Base-by-base conservation (phyloP, 2,888 invertebrate species). In the Pterostichus niger region DNA sequence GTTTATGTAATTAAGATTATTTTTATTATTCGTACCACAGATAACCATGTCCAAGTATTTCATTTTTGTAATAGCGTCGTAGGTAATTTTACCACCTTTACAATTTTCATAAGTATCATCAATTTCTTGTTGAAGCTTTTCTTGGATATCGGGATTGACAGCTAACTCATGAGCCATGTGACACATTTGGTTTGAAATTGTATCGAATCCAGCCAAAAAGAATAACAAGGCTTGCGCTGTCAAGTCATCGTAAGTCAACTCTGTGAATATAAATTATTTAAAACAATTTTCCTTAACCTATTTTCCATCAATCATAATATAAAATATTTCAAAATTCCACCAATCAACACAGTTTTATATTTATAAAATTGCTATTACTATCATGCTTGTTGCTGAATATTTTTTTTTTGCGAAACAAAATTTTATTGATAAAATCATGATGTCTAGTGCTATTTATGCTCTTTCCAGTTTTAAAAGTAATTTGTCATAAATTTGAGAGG, bases 131-230 rank as follows among this genome's bases (percentile, higher is more conserved):
- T 85, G 86, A 83, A 92, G 85, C 84, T 87, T 90, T 0, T 90
- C 89, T 83, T 92, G 91, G 0, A 91, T 85, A 0, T 90, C 88
- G 0, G 88, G 87, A 84, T 92, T 89, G 0, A 91, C 13, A 2
- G 91, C 90, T 52, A 92, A 84, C 84, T 91, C 91, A 78, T 91
- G 90, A 5, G 90, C 86, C 33, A 88, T 86, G 88, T 91, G 88
- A 0, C 88, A 88, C 13, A 91, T 83, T 0, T 88, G 87, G 0
- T 90, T 86, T 0, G 91, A 91, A 0, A 90, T 88, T 3, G 89
- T 90, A 13, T 91, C 91, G 73, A 90, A 91, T 0, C 91, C 91
- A 78, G 91, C 92, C 11, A 87, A 86, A 85, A 91, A 91, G 86
- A 91, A 91, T 44, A 91, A 86, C 61, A 91, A 90, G 0, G 90